phyloP scores from a whole-genome alignment of 2,888 invertebrate species.

The Xiphydria camelus region DNA sequence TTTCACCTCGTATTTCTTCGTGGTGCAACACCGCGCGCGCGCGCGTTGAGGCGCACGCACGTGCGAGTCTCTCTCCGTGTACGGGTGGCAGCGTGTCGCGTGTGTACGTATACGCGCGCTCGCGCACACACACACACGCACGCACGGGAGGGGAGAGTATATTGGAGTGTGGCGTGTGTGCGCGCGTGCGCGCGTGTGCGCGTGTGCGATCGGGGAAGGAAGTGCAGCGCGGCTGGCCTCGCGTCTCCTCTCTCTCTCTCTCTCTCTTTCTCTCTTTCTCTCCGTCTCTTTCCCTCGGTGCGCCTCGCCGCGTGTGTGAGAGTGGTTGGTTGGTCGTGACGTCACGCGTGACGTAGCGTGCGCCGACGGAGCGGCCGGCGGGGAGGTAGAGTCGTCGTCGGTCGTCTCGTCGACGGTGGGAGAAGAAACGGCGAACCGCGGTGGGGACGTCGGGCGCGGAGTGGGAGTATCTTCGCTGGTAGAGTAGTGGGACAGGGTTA shows the following conservation, averaged over 20 bases:
- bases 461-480: constrained; percentile 22
- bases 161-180: no score
- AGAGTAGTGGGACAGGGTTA: constrained; percentile 34
- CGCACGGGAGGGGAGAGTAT: constrained; percentile 1
- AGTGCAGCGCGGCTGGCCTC: constrained; percentile 5
- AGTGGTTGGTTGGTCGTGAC: constrained; percentile 23
- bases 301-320: neutral
- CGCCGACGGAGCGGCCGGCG: constrained; percentile 21
- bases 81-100: no score
- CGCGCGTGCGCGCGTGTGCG: neutral
- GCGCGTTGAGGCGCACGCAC: constrained; percentile 1
- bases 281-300: constrained; percentile 11
- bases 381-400: constrained; percentile 11
- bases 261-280: constrained; percentile 11
- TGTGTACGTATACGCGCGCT: neutral
- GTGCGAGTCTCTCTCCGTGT: neutral
- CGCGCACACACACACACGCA: neutral
- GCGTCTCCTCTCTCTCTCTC: constrained; percentile 5
- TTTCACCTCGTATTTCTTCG: neutral
- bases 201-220: constrained; percentile 2
- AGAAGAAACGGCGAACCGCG: constrained; percentile 6
- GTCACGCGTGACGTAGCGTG: constrained; percentile 44
- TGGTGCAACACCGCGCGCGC: no score
- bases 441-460: constrained; percentile 4
- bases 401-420: constrained; percentile 13